These are phyloP conservation scores for Euzophera pinguis DNA, from an alignment of 2,888 invertebrate genomes.

Conservation along the genomic window DNA sequence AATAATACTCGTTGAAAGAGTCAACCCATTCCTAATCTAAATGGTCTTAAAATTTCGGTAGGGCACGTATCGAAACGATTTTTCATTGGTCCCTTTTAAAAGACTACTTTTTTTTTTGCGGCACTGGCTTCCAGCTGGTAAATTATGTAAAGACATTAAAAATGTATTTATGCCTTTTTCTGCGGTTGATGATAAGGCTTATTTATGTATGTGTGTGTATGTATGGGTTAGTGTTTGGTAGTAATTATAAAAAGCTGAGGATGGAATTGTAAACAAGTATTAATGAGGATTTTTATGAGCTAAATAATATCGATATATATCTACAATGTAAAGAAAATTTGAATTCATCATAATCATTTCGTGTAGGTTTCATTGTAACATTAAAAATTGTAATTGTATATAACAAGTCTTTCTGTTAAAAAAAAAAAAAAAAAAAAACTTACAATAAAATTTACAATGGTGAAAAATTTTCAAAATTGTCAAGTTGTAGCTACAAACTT, in stretches of 20 bases:
- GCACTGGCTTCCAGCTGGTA: slow-evolving; percentile 1
- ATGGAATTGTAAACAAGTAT: no score
- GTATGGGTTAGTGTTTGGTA: not conserved
- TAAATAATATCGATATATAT: no score
- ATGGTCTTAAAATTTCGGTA: slow-evolving; percentile 68
- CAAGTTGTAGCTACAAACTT: no score
- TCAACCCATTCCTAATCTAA: slow-evolving; percentile 28
- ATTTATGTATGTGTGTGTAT: slow-evolving; percentile 4
- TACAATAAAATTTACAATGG: no score
- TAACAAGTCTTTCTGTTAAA: no score
- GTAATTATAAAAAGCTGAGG: not conserved
- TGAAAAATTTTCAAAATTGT: no score
- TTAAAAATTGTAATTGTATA: no score
- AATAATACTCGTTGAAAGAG: not conserved
- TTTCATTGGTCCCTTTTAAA: slow-evolving; percentile 66
- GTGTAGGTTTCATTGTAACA: no score
- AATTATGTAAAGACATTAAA: slow-evolving; percentile 10
- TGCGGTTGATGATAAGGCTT: slow-evolving; percentile 10
- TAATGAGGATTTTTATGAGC: no score
- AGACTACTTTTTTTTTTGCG: slow-evolving; percentile 36
- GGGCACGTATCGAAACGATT: slow-evolving; percentile 61
- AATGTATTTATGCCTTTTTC: slow-evolving; percentile 7
- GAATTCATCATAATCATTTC: no score
- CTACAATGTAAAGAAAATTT: no score
- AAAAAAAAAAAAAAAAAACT: no score